Conservation (phyloP, 2,888 invertebrate genomes). For the Synergus itoensis region DNA sequence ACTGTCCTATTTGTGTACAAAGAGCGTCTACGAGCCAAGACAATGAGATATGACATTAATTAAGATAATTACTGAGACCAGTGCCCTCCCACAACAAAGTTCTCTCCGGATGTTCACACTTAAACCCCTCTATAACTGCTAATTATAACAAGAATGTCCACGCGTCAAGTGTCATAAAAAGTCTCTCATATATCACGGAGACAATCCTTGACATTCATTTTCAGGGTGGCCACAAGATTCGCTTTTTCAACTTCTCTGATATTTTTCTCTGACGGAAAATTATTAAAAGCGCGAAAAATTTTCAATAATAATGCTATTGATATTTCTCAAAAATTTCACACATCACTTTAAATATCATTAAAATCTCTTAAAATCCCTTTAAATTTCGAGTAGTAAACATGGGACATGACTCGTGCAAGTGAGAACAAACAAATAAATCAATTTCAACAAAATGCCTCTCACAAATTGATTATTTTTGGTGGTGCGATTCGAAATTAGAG, state of each 20-base stretch:
- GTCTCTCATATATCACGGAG: background rate
- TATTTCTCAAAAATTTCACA: too few relatives aligned
- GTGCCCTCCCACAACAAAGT: constrained; percentile 63
- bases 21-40: constrained; percentile 52
- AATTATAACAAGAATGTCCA: constrained; percentile 60
- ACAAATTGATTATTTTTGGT: background rate
- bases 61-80: constrained; percentile 67
- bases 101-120: constrained; percentile 71
- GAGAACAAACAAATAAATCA: background rate
- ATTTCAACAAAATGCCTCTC: background rate
- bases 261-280: too few relatives aligned
- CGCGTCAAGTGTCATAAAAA: constrained; percentile 35
- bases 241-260: too few relatives aligned
- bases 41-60: constrained; percentile 71
- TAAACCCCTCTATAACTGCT: constrained; percentile 64
- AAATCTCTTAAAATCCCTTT: too few relatives aligned
- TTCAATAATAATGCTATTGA: too few relatives aligned
- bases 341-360: too few relatives aligned
- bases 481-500: background rate
- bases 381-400: too few relatives aligned
- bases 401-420: background rate
- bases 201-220: constrained; percentile 16
- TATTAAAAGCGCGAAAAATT: too few relatives aligned
- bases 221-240: too few relatives aligned
- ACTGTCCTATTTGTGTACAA: constrained; percentile 33